Evolutionary conservation across 2,113 vertebrate species (phyloP).

Genomic region (Parus major): DNA sequence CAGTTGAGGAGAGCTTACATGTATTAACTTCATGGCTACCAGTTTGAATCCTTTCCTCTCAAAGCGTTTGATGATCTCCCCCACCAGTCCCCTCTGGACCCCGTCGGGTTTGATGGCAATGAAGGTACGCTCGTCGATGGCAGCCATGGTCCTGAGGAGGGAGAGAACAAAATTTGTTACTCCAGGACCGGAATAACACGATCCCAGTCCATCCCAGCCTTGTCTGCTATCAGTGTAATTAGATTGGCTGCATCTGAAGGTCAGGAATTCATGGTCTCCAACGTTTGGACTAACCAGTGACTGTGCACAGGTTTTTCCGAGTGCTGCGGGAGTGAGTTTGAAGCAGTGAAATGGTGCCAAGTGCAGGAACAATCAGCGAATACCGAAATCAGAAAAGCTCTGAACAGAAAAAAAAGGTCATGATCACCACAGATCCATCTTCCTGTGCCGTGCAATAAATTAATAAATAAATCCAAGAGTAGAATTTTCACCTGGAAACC

Average conservation of each 20-base stretch:
- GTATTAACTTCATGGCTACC: conserved; percentile 82
- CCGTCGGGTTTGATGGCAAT: conserved; percentile 92
- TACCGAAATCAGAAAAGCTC: neutral
- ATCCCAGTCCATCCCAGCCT: neutral
- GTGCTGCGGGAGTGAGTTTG: neutral
- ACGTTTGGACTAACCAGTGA: neutral
- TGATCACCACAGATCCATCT: neutral
- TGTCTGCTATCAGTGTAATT: neutral
- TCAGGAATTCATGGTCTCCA: neutral
- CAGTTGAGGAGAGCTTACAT: conserved; percentile 25
- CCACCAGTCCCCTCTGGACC: conserved; percentile 87
- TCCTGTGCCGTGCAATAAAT: rapidly evolving
- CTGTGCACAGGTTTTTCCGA: rapidly evolving
- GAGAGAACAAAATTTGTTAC: neutral
- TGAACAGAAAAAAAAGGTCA: rapidly evolving
- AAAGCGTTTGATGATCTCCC: conserved; percentile 86
- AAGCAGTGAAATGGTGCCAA: rapidly evolving
- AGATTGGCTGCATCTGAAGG: neutral
- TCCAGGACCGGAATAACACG: neutral
- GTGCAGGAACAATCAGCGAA: neutral
- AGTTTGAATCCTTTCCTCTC: conserved; percentile 87
- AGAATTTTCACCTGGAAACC: rapidly evolving
- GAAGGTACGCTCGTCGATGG: conserved; percentile 82
- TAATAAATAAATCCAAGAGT: rapidly evolving
- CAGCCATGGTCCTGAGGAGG: conserved; percentile 66